Percentiles rank a stretch among this genome's conserved stretches.
Conservation (phyloP, 2,113 vertebrate genomes). For the Riparia riparia region DNA sequence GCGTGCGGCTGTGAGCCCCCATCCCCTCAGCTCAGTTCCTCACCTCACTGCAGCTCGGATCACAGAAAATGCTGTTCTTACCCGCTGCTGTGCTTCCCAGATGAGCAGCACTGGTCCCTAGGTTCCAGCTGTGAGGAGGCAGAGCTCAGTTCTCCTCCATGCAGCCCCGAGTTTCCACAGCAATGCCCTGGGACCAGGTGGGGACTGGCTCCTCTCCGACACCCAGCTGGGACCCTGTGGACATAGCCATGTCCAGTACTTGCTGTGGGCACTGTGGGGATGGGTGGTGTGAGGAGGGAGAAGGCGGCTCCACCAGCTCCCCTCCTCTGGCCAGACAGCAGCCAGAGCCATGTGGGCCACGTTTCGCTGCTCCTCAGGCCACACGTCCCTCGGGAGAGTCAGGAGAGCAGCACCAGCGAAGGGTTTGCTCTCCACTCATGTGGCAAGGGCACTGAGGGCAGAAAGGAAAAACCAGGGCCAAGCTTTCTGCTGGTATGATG, state of each 20-base stretch:
- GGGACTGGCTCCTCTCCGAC: fast-evolving
- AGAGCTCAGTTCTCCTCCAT: neutral
- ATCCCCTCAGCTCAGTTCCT: fast-evolving
- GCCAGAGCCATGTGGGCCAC: fast-evolving
- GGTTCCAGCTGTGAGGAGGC: no score
- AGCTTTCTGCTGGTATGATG: neutral
- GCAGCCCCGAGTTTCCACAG: fast-evolving
- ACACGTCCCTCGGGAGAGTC: fast-evolving
- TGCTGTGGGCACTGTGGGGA: neutral
- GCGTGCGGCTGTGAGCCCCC: fast-evolving
- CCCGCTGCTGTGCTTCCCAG: fast-evolving
- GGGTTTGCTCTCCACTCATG: fast-evolving
- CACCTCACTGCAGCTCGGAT: fast-evolving
- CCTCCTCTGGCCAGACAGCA: neutral
- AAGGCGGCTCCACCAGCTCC: neutral
- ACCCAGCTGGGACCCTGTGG: neutral
- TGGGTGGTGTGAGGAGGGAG: fast-evolving
- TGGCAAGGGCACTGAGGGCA: neutral
- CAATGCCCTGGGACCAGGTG: neutral
- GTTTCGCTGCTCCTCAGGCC: neutral
- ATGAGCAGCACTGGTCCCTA: neutral
- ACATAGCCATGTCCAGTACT: neutral
- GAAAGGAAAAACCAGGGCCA: neutral
- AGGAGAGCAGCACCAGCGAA: neutral
- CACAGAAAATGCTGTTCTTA: fast-evolving